phyloP scores from a whole-genome alignment of 2,888 invertebrate species.

The Sisyra terminalis region DNA sequence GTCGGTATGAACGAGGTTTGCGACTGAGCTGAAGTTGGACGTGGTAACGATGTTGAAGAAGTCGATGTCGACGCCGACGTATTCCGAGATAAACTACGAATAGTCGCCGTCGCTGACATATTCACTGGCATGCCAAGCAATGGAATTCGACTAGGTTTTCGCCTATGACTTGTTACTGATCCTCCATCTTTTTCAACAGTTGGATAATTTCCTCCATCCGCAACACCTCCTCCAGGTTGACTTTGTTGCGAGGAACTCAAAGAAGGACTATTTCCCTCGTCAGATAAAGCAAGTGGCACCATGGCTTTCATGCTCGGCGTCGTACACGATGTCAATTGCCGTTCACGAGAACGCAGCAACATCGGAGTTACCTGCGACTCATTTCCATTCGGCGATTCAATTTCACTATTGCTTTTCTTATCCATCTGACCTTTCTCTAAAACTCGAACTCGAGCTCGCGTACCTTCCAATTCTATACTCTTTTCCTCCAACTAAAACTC shows the following conservation, averaged over 20 bases:
- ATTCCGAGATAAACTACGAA: constrained; percentile 24
- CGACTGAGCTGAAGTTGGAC: constrained; percentile 10
- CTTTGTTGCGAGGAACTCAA: constrained; percentile 6
- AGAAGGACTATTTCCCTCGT: constrained; percentile 22
- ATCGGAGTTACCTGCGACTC: constrained; percentile 24
- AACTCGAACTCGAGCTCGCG: constrained; percentile 57
- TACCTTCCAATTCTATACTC: constrained; percentile 70
- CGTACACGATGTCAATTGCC: constrained; percentile 20
- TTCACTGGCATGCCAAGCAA: constrained; percentile 36
- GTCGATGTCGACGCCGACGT: neutral
- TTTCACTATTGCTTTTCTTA: constrained; percentile 15
- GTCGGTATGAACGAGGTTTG: constrained; percentile 23
- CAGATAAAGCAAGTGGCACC: constrained; percentile 31
- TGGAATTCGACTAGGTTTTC: constrained; percentile 56
- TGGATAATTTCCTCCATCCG: constrained; percentile 15
- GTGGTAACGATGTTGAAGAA: constrained; percentile 9
- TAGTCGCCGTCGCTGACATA: constrained; percentile 42
- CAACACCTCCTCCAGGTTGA: too few species aligned
- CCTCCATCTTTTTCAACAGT: constrained; percentile 9
- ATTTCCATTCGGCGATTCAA: constrained; percentile 17
- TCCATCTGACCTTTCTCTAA: constrained; percentile 35
- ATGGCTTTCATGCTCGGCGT: constrained; percentile 40
- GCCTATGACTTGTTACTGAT: constrained; percentile 24
- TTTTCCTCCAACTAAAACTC: constrained; percentile 57
- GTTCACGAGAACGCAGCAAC: constrained; percentile 18